Percentiles rank a stretch among this genome's conserved stretches.
Conservation (phyloP, 2,113 vertebrate species). For the Rutilus rutilus region DNA sequence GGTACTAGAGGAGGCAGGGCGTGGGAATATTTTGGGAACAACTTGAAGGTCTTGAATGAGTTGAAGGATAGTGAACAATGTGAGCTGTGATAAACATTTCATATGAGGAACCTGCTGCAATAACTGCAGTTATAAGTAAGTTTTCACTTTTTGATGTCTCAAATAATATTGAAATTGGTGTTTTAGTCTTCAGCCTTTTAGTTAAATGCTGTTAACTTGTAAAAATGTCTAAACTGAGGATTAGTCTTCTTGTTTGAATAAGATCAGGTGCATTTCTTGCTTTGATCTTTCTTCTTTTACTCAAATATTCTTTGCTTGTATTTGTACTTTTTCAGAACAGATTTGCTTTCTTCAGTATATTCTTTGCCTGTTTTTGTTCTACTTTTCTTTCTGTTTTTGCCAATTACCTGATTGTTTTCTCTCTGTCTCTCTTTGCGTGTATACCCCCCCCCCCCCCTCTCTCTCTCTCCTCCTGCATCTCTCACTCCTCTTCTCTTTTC, state of each 20-base stretch:
- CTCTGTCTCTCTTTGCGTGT: background rate
- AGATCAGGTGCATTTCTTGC: background rate
- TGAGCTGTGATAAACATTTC: background rate
- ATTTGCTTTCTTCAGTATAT: background rate
- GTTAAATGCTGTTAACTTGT: background rate
- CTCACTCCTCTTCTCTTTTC: slow-evolving; percentile 9
- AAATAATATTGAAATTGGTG: background rate
- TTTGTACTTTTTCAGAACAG: background rate
- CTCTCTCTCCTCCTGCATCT: background rate
- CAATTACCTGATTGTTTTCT: background rate
- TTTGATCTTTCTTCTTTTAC: background rate
- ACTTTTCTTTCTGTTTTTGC: background rate
- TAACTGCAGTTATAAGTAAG: background rate
- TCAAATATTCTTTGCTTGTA: background rate
- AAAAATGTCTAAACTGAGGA: background rate
- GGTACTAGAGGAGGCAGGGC: background rate
- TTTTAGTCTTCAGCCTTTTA: background rate
- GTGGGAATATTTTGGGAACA: background rate
- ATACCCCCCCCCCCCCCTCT: background rate
- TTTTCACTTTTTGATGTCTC: background rate
- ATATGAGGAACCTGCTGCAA: background rate
- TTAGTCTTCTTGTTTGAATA: background rate
- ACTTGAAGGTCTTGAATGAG: background rate
- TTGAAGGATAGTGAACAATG: background rate
- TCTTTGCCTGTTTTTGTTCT: background rate